Base-by-base conservation (phyloP, 2,113 vertebrate genomes). In the Neogale vison region DNA sequence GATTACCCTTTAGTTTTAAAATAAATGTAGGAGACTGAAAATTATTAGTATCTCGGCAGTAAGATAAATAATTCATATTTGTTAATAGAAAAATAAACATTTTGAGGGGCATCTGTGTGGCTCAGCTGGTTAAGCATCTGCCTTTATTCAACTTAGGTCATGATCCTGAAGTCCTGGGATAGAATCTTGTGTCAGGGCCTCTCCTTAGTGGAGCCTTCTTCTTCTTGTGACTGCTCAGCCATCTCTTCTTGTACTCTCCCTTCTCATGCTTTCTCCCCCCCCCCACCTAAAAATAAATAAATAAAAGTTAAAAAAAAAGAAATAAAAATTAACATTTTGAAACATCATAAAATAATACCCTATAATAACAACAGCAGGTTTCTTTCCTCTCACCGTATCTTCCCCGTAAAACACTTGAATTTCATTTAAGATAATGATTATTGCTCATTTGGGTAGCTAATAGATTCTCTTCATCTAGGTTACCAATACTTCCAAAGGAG, bases 61-160 rank as follows among this genome's bases (percentile, higher is more conserved):
- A 89, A 52, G 42, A 80, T 91, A 92, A 95, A 93, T 82, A 85
- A 59, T 90, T 86, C 52, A 45, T 69, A 92, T 69, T 80, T 89
- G 18, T 74, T 13, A 36, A 4, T 42, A 50, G 77, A 61, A 88
- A 97, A 94, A 81, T 34, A 93, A 90, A 77, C 47, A 63, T 90
- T 81, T 94, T 80, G 36, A 89, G 63, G 31, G 31, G 6, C 63
- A 7, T 31, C 14, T 34, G 31, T 34, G 63, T 67, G 63, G 63
- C 31, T 67, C 63, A 67, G 31, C 3, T 31, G 4, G 31, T 67
- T 67, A 67, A 67, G 6, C 31, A 0, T 17, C 63, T 67, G 63
- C 14, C 63, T 67, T 67, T 3, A 7, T 34, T 67, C 6, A 7
- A 15, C 15, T 67, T 31, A 67, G 63, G 29, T 67, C 63, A 67